phyloP scores from a whole-genome alignment of 2,113 vertebrate genomes.

The Nibea coibor region DNA sequence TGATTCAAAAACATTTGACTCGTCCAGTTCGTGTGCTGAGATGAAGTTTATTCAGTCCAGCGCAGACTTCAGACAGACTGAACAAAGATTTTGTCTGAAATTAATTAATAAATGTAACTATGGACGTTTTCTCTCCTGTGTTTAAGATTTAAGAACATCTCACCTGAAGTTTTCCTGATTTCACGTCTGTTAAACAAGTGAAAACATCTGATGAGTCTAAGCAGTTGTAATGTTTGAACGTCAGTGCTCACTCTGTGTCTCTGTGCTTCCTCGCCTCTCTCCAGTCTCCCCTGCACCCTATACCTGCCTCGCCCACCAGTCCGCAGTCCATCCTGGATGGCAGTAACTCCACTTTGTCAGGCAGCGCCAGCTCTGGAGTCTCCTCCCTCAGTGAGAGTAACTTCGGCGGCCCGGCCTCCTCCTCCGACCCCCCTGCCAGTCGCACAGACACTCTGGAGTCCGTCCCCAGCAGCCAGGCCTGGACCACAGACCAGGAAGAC shows the following conservation, averaged over 20 bases:
- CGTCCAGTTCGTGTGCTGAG: too few species aligned
- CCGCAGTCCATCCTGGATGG: conserved; percentile 94
- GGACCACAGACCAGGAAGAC: conserved; percentile 90
- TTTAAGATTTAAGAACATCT: too few species aligned
- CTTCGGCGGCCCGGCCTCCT: conserved; percentile 88
- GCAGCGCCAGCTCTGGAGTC: conserved; percentile 96
- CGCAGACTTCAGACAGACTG: too few species aligned
- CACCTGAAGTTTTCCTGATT: too few species aligned
- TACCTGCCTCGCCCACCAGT: conserved; percentile 97
- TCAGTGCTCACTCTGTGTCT: not conserved
- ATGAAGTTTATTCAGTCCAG: too few species aligned
- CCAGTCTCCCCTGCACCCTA: conserved; percentile 94
- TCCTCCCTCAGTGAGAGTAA: conserved; percentile 97
- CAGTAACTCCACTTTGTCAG: conserved; percentile 95
- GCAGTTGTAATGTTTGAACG: not conserved
- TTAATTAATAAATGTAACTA: too few species aligned
- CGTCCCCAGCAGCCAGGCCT: conserved; percentile 90
- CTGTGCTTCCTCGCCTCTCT: conserved; percentile 6
- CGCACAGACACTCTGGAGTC: conserved; percentile 93
- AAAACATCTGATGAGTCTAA: not conserved
- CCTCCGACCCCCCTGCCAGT: conserved; percentile 87
- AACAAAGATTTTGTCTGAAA: too few species aligned
- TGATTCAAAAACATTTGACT: too few species aligned
- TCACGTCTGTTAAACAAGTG: too few species aligned
- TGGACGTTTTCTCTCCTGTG: too few species aligned